Base-by-base conservation (phyloP, 53 echinoderm and acorn worm genomes). In the Holothuria leucospilota region DNA sequence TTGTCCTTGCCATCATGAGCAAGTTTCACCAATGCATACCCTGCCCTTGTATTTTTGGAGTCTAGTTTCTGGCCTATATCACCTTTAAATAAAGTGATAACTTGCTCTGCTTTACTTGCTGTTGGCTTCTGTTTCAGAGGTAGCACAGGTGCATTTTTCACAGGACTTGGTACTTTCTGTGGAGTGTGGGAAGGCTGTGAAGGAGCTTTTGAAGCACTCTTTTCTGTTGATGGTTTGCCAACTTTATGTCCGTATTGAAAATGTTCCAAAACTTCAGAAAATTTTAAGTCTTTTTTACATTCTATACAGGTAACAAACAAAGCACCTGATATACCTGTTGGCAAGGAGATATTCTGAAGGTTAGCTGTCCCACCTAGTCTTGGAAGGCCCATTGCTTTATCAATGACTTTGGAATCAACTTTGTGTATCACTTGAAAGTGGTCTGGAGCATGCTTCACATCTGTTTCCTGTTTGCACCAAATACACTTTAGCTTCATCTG, bases 1-100 rank as follows among this genome's bases (percentile, higher is more conserved):
- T 67, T 83, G 29, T 83, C 84, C 68, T 83, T 83, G 24, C 84
- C 84, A 64, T 83, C 65, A 66, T 83, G 84, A 53, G 84, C 84
- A 41, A 83, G 40, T 38, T 83, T 83, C 5, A 83, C 84, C 20
- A 83, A 66, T 64, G 84, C 42, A 67, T 67, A 83, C 15, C 56
- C 56, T 56, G 56, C 56, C 40, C 41, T 67, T 39, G 42, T 25
- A 42, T 64, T 40, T 27, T 83, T 83, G 24, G 68, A 66, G 8
- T 38, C 21, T n/a, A 63, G 25, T 38, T 64, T 30, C 26, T 64
- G 84, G 28, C 15, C 68, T 29, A 34, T 0, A 67, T 34, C 68
- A 24, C 84, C 84, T 67, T 67, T 83, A 65, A 83, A 83, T 23
- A 83, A 53, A 62, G 84, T 83, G 51, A 83, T 83, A 14, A 83